Base-by-base conservation (phyloP, 2,888 invertebrate species). In the Aspidapion aeneum region DNA sequence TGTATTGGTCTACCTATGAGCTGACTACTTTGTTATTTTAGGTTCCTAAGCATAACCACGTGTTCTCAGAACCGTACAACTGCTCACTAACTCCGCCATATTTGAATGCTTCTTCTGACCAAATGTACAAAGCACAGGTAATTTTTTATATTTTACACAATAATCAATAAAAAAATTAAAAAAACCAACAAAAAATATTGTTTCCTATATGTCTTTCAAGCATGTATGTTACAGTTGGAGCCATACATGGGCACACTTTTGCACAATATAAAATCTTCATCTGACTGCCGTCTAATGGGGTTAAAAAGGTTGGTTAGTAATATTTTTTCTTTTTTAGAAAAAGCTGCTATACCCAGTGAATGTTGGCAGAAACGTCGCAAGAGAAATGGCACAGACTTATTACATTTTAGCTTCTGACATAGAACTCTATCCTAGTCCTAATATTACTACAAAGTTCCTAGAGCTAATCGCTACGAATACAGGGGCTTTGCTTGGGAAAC, bases 261-360 rank as follows among this genome's bases (percentile, higher is more conserved):
- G n/a, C n/a, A n/a, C n/a, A n/a, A n/a, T n/a, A n/a, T n/a, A n/a
- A n/a, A n/a, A n/a, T n/a, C n/a, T n/a, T n/a, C n/a, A n/a, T n/a
- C n/a, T n/a, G n/a, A n/a, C n/a, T n/a, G n/a, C n/a, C n/a, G n/a
- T n/a, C n/a, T n/a, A n/a, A n/a, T n/a, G n/a, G n/a, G n/a, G n/a
- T n/a, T n/a, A n/a, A n/a, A n/a, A n/a, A n/a, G n/a, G n/a, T n/a
- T n/a, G n/a, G n/a, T n/a, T n/a, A n/a, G n/a, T n/a, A n/a, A n/a
- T n/a, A n/a, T n/a, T n/a, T n/a, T n/a, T n/a, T n/a, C n/a, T n/a
- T n/a, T n/a, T n/a, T n/a, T n/a, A n/a, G n/a, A 92, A 92, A 77
- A 91, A 89, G 73, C 83, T 95, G 9, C 80, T 93, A 19, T 96
- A 96, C 77, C 95, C 95, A 1, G 92, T 96, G 62, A 96, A 96